These are phyloP conservation scores for Thymelicus sylvestris DNA, from an alignment of 2,888 invertebrate species.

Conservation along the genomic window DNA sequence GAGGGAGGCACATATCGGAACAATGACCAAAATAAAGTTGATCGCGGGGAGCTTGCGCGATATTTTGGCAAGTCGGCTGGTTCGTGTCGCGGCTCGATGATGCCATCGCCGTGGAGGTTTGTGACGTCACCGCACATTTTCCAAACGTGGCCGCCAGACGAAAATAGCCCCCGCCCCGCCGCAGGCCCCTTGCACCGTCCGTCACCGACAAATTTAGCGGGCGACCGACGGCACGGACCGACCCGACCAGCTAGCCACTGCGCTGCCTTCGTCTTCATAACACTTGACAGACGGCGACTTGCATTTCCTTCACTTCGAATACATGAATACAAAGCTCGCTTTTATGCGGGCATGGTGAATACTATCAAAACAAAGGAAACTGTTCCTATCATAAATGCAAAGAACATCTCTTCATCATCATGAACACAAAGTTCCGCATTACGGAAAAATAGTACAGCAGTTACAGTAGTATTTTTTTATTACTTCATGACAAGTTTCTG, in stretches of 20 bases:
- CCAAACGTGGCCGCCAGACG: conserved; percentile 84
- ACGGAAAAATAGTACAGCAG: not conserved
- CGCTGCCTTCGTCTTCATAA: conserved; percentile 49
- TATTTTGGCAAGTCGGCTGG: conserved; percentile 80
- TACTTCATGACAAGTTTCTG: too few relatives aligned
- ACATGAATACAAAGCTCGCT: not conserved
- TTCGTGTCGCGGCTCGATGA: conserved; percentile 81
- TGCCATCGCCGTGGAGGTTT: conserved; percentile 81
- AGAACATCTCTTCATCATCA: too few relatives aligned
- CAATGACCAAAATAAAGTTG: conserved; percentile 81
- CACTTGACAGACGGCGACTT: conserved; percentile 42
- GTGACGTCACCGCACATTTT: conserved; percentile 83
- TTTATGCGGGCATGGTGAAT: not conserved
- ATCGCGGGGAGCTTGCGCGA: conserved; percentile 71
- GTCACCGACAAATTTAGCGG: conserved; percentile 82
- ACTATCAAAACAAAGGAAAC: too few relatives aligned
- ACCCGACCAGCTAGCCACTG: conserved; percentile 41
- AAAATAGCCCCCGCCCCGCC: conserved; percentile 82
- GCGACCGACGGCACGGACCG: conserved; percentile 52
- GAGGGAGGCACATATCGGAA: conserved; percentile 52
- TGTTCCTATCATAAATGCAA: too few relatives aligned
- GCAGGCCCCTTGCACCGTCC: conserved; percentile 75
- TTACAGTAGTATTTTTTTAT: too few relatives aligned
- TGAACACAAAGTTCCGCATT: not conserved
- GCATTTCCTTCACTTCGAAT: conserved; percentile 22